Conservation (phyloP, 1,140 invertebrate genomes). For the Nephotettix cincticeps region DNA sequence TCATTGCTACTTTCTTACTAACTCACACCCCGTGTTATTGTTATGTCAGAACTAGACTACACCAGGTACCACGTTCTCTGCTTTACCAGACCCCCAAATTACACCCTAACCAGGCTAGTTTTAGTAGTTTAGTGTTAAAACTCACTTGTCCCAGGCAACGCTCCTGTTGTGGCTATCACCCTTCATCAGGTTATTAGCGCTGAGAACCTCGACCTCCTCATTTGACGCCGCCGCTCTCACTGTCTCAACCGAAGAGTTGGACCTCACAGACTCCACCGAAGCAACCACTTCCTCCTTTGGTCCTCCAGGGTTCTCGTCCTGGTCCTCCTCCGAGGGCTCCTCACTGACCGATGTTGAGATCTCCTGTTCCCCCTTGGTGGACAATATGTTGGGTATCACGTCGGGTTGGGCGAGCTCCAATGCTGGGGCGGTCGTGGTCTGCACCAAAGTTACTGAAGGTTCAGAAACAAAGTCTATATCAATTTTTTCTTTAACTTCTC, state of each 20-base stretch:
- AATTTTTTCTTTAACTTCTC: constrained; percentile 12
- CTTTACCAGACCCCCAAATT: too few species aligned
- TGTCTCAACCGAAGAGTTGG: constrained; percentile 24
- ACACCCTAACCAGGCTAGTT: too few species aligned
- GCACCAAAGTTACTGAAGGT: constrained; percentile 23
- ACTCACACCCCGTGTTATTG: too few species aligned
- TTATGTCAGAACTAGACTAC: too few species aligned
- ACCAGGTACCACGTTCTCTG: too few species aligned
- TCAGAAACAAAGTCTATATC: constrained; percentile 19
- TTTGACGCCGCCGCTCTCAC: constrained; percentile 18
- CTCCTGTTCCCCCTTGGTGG: constrained; percentile 24
- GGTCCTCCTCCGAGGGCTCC: not conserved
- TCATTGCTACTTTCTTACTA: too few species aligned
- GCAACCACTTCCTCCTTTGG: constrained; percentile 11
- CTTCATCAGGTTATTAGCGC: constrained; percentile 31
- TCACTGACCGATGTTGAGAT: constrained; percentile 21
- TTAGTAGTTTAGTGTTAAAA: too few species aligned
- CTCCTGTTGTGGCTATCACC: constrained; percentile 12
- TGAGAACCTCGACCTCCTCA: constrained; percentile 30
- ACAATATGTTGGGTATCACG: constrained; percentile 28
- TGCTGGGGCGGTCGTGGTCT: constrained; percentile 21
- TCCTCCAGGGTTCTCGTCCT: constrained; percentile 3
- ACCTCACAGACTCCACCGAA: constrained; percentile 28
- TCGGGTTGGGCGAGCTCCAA: constrained; percentile 28
- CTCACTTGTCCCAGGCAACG: constrained; percentile 19